A percentile compares a stretch with the other conserved stretches of the same genome.
phyloP scores from a whole-genome alignment of 2,888 invertebrate genomes.

The Myopa testacea region DNA sequence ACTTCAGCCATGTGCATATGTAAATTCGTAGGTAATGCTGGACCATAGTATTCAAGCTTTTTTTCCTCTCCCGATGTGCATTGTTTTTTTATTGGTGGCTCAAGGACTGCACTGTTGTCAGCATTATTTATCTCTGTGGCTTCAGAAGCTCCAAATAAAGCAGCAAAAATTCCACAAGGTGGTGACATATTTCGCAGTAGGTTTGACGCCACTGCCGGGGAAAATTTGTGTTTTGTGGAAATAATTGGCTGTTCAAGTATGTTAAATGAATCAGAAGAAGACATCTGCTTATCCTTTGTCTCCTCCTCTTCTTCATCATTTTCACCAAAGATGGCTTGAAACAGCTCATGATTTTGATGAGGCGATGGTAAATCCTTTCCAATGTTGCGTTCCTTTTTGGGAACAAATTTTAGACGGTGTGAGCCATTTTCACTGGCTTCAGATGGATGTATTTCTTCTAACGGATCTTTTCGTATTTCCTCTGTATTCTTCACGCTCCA shows the following conservation, averaged over 20 bases:
- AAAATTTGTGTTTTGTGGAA: constrained; percentile 34
- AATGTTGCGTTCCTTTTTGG: constrained; percentile 54
- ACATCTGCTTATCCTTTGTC: constrained; percentile 54
- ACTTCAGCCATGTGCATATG: neutral
- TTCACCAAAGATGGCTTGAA: constrained; percentile 89
- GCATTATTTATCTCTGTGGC: neutral
- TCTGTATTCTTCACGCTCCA: constrained; percentile 23
- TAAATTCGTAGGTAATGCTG: constrained; percentile 40
- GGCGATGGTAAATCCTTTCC: constrained; percentile 64
- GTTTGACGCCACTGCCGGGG: constrained; percentile 69
- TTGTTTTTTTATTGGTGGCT: constrained; percentile 9
- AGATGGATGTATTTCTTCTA: neutral
- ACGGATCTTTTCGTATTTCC: neutral
- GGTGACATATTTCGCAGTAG: constrained; percentile 76
- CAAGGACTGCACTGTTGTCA: constrained; percentile 5
- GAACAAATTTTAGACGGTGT: constrained; percentile 50
- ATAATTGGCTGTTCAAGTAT: constrained; percentile 44
- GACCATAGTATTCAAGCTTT: constrained; percentile 54
- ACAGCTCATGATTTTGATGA: constrained; percentile 80
- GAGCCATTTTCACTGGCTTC: neutral
- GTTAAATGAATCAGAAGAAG: constrained; percentile 46
- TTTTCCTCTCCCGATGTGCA: constrained; percentile 27
- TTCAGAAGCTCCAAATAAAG: constrained; percentile 52
- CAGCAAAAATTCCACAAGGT: constrained; percentile 76
- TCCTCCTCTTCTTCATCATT: constrained; percentile 75